phyloP scores from a whole-genome alignment of 2,888 invertebrate species.

The Drosophila setosimentum region DNA sequence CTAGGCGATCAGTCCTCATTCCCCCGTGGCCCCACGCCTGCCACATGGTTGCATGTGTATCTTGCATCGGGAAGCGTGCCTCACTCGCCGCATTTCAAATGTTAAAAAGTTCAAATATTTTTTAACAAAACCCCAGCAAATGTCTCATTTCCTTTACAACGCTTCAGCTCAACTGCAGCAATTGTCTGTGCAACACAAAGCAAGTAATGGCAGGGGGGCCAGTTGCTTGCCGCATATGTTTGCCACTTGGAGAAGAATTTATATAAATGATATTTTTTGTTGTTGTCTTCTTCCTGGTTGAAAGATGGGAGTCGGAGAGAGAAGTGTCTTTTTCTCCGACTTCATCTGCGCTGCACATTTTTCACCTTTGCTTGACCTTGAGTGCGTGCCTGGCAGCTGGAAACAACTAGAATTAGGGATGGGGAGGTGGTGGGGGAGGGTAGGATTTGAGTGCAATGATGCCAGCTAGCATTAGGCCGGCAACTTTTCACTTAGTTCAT shows the following conservation, averaged over 20 bases:
- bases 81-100: slow-evolving; percentile 67
- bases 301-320: slow-evolving; percentile 21
- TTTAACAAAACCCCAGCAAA: slow-evolving; percentile 65
- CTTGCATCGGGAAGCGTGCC: slow-evolving; percentile 61
- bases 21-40: neutral
- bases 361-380: slow-evolving; percentile 80
- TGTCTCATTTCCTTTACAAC: slow-evolving; percentile 74
- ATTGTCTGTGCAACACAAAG: slow-evolving; percentile 55
- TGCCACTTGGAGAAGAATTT: slow-evolving; percentile 53
- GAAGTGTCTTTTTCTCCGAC: slow-evolving; percentile 17
- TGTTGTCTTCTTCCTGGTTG: slow-evolving; percentile 25
- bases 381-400: slow-evolving; percentile 63
- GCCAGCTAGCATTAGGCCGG: slow-evolving; percentile 51
- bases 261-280: slow-evolving; percentile 66
- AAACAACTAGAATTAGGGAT: slow-evolving; percentile 16
- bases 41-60: slow-evolving; percentile 1
- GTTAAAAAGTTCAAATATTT: slow-evolving; percentile 80
- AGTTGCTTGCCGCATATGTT: slow-evolving; percentile 52
- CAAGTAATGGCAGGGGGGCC: slow-evolving; percentile 35
- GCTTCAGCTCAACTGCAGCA: slow-evolving; percentile 58
- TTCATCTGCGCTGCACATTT: slow-evolving; percentile 71
- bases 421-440: neutral
- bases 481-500: slow-evolving; percentile 65
- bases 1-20: slow-evolving; percentile 22
- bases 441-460: slow-evolving; percentile 30